These are phyloP conservation scores for Hylia prasina DNA, from an alignment of 2,113 vertebrate genomes.

Conservation along the genomic window DNA sequence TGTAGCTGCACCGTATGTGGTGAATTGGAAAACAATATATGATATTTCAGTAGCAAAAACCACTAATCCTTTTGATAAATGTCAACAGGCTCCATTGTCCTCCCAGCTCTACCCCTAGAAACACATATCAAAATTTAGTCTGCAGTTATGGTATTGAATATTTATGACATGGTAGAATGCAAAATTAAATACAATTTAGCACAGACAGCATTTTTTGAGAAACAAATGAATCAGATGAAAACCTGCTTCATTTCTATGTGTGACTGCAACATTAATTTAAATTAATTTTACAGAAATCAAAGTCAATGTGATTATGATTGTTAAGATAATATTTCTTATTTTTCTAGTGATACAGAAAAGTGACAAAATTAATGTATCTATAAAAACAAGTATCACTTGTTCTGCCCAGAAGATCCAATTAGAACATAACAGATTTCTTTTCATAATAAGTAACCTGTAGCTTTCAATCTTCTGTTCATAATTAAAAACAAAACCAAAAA, in stretches of 20 bases:
- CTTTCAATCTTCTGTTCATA: background rate
- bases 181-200: conserved; percentile 60
- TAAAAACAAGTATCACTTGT: conserved; percentile 31
- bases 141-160: background rate
- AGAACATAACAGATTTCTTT: background rate
- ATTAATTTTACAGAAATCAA: conserved; percentile 61
- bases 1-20: rapidly evolving
- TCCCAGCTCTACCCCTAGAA: background rate
- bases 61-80: background rate
- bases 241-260: conserved; percentile 4
- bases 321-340: conserved; percentile 21
- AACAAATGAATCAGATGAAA: background rate
- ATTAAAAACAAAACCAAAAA: background rate
- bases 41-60: background rate
- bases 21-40: background rate
- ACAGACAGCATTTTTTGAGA: conserved; percentile 58
- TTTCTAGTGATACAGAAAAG: conserved; percentile 32
- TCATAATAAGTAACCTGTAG: background rate
- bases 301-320: background rate
- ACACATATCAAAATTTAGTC: background rate
- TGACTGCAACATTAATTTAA: conserved; percentile 50
- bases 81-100: background rate
- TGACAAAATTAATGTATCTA: conserved; percentile 22
- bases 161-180: background rate
- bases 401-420: conserved; percentile 8